Conservation (phyloP, 2,888 invertebrate species). For the Sinhomidia bicolor region DNA sequence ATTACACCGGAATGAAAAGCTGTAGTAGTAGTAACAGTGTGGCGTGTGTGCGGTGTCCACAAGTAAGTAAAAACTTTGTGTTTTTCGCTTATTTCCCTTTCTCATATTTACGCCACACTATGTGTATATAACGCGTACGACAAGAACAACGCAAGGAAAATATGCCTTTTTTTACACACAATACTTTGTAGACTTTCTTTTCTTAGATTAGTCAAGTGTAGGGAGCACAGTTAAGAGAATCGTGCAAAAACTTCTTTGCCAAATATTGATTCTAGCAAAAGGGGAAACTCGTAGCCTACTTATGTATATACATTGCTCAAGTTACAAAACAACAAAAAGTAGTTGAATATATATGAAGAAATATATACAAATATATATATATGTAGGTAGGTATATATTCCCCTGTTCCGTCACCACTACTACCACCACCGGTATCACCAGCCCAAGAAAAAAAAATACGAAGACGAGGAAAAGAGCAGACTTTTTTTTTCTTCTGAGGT, state of each 20-base stretch:
- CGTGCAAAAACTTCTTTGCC: slow-evolving; percentile 77
- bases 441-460: too few species aligned
- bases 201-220: slow-evolving; percentile 44
- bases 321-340: background rate
- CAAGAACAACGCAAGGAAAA: slow-evolving; percentile 9
- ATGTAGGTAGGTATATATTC: too few species aligned
- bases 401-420: slow-evolving; percentile 6
- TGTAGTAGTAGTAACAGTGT: background rate
- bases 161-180: background rate
- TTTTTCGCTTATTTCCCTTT: background rate
- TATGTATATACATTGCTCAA: slow-evolving; percentile 9
- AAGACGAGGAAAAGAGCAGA: too few species aligned
- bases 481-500: slow-evolving; percentile 58
- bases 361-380: too few species aligned
- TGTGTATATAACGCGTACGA: slow-evolving; percentile 1
- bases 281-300: slow-evolving; percentile 50
- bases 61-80: too few species aligned
- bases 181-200: background rate
- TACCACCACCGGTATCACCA: background rate
- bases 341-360: background rate
- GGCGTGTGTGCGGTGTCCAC: background rate
- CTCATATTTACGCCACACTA: background rate
- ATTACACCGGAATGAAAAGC: slow-evolving; percentile 14
- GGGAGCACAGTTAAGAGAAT: slow-evolving; percentile 38
- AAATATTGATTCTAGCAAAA: slow-evolving; percentile 76